Evolutionary conservation across 2,797 vertebrate genomes (phyloP).

Genomic region (Choloepus didactylus): DNA sequence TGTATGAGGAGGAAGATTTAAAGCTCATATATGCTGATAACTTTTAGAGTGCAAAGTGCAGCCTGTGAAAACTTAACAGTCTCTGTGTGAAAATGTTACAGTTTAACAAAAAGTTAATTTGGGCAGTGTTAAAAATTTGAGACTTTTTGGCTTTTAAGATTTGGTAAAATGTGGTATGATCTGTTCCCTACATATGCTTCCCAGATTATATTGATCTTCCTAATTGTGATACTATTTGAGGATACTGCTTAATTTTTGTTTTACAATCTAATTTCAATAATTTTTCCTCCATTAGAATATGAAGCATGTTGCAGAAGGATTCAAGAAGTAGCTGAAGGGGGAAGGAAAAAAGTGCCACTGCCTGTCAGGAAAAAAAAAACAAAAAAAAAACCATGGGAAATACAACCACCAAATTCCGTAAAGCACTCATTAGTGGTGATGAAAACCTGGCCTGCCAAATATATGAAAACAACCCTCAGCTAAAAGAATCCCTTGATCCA

Average conservation of each 20-base stretch:
- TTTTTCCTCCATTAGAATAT: slow-evolving; percentile 87
- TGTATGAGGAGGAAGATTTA: slow-evolving; percentile 52
- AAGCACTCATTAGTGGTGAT: slow-evolving; percentile 98
- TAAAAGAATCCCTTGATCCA: slow-evolving; percentile 98
- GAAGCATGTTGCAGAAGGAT: slow-evolving; percentile 89
- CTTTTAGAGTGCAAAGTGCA: slow-evolving; percentile 53
- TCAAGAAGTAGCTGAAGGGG: slow-evolving; percentile 88
- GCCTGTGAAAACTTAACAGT: slow-evolving; percentile 18
- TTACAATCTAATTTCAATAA: slow-evolving; percentile 76
- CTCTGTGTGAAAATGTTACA: slow-evolving; percentile 47
- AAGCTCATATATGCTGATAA: slow-evolving; percentile 37
- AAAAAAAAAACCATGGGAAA: slow-evolving; percentile 94
- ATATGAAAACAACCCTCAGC: slow-evolving; percentile 97
- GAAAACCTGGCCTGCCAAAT: slow-evolving; percentile 97
- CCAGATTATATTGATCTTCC: slow-evolving; percentile 56
- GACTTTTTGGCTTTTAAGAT: slow-evolving; percentile 56
- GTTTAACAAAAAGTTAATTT: slow-evolving; percentile 78
- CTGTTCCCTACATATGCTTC: background rate
- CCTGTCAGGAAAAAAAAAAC: slow-evolving; percentile 80
- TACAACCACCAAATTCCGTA: slow-evolving; percentile 98
- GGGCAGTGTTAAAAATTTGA: slow-evolving; percentile 52
- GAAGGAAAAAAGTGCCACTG: slow-evolving; percentile 85
- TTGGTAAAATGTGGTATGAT: slow-evolving; percentile 29
- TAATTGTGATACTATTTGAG: slow-evolving; percentile 59
- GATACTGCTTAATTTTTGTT: slow-evolving; percentile 56